A percentile compares a stretch with the other conserved stretches of the same genome.
phyloP scores from a whole-genome alignment of 2,113 vertebrate species.

The Toxotes chatareus region DNA sequence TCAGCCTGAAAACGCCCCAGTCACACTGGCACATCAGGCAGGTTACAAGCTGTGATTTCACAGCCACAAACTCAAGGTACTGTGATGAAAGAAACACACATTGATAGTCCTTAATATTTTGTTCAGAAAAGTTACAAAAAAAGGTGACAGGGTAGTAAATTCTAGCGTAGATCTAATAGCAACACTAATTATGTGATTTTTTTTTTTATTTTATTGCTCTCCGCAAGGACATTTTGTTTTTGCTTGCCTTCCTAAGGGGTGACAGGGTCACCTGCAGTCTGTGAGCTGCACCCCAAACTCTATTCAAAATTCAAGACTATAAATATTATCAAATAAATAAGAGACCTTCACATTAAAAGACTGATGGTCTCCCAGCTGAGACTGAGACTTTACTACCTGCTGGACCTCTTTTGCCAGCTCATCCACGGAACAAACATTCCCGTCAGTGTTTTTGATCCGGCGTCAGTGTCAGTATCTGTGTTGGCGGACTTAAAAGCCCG shows the following conservation, averaged over 20 bases:
- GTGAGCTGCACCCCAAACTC: not conserved
- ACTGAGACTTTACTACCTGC: slow-evolving; percentile 35
- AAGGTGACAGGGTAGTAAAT: not conserved
- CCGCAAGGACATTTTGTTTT: not conserved
- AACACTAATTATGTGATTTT: not conserved
- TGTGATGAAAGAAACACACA: not conserved
- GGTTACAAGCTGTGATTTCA: no score
- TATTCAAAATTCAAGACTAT: slow-evolving; percentile 12
- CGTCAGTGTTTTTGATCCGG: slow-evolving; percentile 19
- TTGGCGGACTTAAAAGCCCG: slow-evolving; percentile 31
- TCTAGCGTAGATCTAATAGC: not conserved
- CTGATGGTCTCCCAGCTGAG: not conserved
- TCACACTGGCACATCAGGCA: no score
- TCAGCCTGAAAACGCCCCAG: no score
- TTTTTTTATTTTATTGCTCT: not conserved
- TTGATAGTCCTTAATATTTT: not conserved
- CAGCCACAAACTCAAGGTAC: no score
- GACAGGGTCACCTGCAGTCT: not conserved
- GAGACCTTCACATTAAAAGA: slow-evolving; percentile 3
- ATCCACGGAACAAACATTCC: slow-evolving; percentile 35
- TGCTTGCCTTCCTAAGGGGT: not conserved
- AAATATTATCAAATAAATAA: not conserved
- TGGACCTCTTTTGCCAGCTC: slow-evolving; percentile 16
- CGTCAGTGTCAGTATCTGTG: slow-evolving; percentile 40
- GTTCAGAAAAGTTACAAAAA: not conserved